Evolutionary conservation across 1,140 invertebrate genomes (phyloP).

Genomic region (Hermatobates lingyangjiaoensis): DNA sequence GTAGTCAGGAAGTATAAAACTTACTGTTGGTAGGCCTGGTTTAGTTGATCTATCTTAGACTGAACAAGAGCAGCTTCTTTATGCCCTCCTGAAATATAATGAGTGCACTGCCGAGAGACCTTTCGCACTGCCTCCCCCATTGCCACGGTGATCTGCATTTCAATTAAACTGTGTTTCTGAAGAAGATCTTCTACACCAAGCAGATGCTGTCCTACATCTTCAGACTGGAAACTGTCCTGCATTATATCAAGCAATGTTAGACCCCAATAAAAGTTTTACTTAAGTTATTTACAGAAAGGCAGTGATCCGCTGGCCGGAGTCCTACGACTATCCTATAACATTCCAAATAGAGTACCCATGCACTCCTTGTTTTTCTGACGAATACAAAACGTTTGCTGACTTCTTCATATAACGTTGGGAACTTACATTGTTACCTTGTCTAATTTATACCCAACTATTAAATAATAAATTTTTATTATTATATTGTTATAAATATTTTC

Average conservation of each 20-base stretch:
- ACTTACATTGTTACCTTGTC: too few relatives aligned
- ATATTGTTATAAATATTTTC: too few relatives aligned
- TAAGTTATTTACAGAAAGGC: too few relatives aligned
- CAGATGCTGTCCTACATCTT: conserved; percentile 78
- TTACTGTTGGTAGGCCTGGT: conserved; percentile 46
- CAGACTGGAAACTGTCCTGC: conserved; percentile 60
- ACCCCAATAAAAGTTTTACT: neutral
- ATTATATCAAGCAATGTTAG: conserved; percentile 7
- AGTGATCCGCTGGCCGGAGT: too few relatives aligned
- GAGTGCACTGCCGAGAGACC: conserved; percentile 43
- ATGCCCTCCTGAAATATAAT: conserved; percentile 27
- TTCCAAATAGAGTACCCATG: too few relatives aligned
- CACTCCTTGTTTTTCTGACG: too few relatives aligned
- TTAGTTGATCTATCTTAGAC: conserved; percentile 46
- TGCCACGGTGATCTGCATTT: conserved; percentile 64
- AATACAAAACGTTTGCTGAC: too few relatives aligned
- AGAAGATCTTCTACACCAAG: conserved; percentile 82
- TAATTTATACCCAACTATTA: too few relatives aligned
- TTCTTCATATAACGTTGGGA: too few relatives aligned
- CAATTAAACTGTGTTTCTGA: conserved; percentile 80
- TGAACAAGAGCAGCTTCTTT: conserved; percentile 45
- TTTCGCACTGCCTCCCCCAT: conserved; percentile 62
- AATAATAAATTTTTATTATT: too few relatives aligned
- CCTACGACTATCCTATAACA: too few relatives aligned
- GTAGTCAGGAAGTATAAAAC: conserved; percentile 4